Percentiles rank a stretch among this genome's conserved stretches.
phyloP scores from a whole-genome alignment of 2,888 invertebrate genomes.

The Seira sanloemensis region DNA sequence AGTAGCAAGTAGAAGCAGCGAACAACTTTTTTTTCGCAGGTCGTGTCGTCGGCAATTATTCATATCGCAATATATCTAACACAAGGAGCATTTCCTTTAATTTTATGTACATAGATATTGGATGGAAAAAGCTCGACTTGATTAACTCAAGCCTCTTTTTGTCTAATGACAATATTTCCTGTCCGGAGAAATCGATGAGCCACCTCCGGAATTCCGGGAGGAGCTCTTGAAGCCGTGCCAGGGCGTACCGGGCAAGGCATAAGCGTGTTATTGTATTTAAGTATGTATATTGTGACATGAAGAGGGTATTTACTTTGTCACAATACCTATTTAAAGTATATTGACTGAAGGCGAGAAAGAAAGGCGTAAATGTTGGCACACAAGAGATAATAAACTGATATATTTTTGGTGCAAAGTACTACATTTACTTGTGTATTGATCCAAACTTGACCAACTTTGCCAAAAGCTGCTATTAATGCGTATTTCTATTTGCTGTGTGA shows the following conservation, averaged over 20 bases:
- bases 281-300: background rate
- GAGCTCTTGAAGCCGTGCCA: slow-evolving; percentile 56
- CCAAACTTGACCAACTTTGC: too few species aligned
- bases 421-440: too few species aligned
- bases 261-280: background rate
- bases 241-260: slow-evolving; percentile 43
- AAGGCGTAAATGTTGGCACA: background rate
- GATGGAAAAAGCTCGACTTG: slow-evolving; percentile 8
- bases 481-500: background rate
- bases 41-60: too few species aligned
- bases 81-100: background rate
- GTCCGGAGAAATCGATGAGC: slow-evolving; percentile 57
- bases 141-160: slow-evolving; percentile 39
- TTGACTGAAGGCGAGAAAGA: background rate
- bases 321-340: background rate
- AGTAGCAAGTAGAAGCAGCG: slow-evolving; percentile 14
- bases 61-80: background rate
- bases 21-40: slow-evolving; percentile 18
- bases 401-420: too few species aligned
- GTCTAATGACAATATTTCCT: slow-evolving; percentile 57
- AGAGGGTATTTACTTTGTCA: too few species aligned
- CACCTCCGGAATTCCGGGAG: slow-evolving; percentile 65
- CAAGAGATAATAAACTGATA: background rate
- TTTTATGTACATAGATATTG: background rate
- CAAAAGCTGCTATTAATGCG: background rate